Base-by-base conservation (phyloP, 1,140 invertebrate genomes). In the Drosophila equinoxialis region DNA sequence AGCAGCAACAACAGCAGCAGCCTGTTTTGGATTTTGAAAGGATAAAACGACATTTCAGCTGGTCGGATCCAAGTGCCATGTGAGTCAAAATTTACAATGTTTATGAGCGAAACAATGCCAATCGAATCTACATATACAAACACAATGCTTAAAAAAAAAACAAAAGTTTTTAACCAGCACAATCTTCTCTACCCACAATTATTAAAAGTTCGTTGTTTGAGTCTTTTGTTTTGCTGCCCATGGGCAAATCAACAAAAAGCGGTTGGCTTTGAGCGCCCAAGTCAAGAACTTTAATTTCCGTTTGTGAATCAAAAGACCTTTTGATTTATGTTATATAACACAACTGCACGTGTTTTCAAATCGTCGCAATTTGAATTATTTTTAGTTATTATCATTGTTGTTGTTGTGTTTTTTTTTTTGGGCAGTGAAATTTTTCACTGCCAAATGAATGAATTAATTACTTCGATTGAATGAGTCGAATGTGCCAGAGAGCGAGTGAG, bases 1-100 rank as follows among this genome's bases (percentile, higher is more conserved):
- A 91, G 11, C 79, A 71, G 7, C 69, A 65, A 13, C 75, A 71
- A 7, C 69, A 67, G 17, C 76, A 79, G 58, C 84, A 79, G 77
- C 75, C 90, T 20, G 70, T 73, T 26, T 71, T 91, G 83, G 90
- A 91, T 71, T 76, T 91, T 2, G 90, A 91, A 75, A 90, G 87
- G 72, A 91, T 91, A 54, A 90, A 90, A 58, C 90, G 90, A 11
- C 90, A 91, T 63, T 91, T 91, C 61, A 91, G 90, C 73, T 91
- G 90, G 90, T 91, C 90, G 41, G 90, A 90, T 67, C 69, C 90
- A 58, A 90, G 90, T 90, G 87, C 83, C 81, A 91, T 90, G 90
- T 91, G 87, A 91, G 90, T 91, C 79, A 75, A 41, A 14, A 23
- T 42, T 48, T 64, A 77, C 41, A 17, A 63, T 55, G 70, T 81